Percentiles rank a stretch among this genome's conserved stretches.
These are phyloP conservation scores for Eonycteris spelaea DNA, from an alignment of 2,113 vertebrate genomes.

Conservation along the genomic window DNA sequence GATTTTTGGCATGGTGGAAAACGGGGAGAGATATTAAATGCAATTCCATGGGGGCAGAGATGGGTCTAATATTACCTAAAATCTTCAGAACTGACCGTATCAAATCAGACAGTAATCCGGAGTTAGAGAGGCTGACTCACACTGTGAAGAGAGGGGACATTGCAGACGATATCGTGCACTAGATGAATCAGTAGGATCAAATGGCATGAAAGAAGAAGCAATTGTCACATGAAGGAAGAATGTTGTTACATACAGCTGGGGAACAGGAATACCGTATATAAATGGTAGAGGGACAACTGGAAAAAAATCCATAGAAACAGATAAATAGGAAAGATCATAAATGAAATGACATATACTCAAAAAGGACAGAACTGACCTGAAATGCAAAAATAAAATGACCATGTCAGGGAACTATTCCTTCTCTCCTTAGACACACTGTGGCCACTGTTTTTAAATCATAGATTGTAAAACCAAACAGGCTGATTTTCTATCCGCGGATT, in stretches of 20 bases:
- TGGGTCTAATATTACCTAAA: constrained; percentile 73
- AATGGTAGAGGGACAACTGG: background rate
- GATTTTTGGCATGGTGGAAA: constrained; percentile 68
- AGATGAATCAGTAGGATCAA: constrained; percentile 51
- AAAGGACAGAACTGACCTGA: constrained; percentile 17
- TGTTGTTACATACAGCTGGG: constrained; percentile 15
- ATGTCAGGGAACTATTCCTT: background rate
- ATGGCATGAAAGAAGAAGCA: background rate
- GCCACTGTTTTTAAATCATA: background rate
- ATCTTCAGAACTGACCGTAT: constrained; percentile 70
- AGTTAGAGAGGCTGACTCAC: constrained; percentile 52
- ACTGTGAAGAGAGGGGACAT: background rate
- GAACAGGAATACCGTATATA: background rate
- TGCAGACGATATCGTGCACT: background rate
- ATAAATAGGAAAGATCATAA: constrained; percentile 23
- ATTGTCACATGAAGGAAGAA: background rate
- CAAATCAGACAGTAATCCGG: constrained; percentile 69
- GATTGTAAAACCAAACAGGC: background rate
- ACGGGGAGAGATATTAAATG: constrained; percentile 68
- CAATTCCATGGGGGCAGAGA: constrained; percentile 62
- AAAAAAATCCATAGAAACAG: constrained; percentile 13
- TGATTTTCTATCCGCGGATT: background rate
- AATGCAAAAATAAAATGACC: background rate
- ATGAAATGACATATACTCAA: background rate
- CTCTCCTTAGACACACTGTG: background rate